Evolutionary conservation across 2,797 vertebrate genomes (phyloP).

Genomic region (Sebastiscus albofasciatus): DNA sequence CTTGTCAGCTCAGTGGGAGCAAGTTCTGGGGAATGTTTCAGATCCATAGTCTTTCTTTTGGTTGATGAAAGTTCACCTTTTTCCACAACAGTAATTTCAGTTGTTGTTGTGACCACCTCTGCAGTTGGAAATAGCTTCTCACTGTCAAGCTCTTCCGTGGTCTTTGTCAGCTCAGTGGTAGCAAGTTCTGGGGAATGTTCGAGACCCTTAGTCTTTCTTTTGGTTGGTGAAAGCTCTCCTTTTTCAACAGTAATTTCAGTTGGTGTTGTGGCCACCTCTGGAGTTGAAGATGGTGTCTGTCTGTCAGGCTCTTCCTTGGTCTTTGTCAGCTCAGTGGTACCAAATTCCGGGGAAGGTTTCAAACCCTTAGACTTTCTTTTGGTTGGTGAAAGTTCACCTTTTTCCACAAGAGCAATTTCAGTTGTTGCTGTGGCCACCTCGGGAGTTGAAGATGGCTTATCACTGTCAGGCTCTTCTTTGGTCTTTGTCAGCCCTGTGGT

Average conservation of each 20-base stretch:
- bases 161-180: too few species aligned
- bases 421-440: rapidly evolving
- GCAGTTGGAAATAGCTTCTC: too few species aligned
- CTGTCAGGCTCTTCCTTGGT: neutral
- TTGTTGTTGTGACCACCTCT: too few species aligned
- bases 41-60: too few species aligned
- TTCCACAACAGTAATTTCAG: too few species aligned
- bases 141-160: rapidly evolving
- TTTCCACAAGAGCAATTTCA: neutral
- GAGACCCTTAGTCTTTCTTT: rapidly evolving
- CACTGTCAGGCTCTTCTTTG: neutral
- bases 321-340: neutral
- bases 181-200: too few species aligned
- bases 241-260: too few species aligned
- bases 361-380: neutral
- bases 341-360: neutral
- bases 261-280: too few species aligned
- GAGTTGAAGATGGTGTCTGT: neutral
- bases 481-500: neutral
- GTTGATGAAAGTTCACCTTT: too few species aligned
- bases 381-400: neutral
- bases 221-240: too few species aligned
- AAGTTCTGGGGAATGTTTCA: too few species aligned
- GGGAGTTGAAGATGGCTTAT: neutral
- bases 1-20: too few species aligned